Evolutionary conservation across 2,113 vertebrate species (phyloP).

Genomic region (Asarcornis scutulata): DNA sequence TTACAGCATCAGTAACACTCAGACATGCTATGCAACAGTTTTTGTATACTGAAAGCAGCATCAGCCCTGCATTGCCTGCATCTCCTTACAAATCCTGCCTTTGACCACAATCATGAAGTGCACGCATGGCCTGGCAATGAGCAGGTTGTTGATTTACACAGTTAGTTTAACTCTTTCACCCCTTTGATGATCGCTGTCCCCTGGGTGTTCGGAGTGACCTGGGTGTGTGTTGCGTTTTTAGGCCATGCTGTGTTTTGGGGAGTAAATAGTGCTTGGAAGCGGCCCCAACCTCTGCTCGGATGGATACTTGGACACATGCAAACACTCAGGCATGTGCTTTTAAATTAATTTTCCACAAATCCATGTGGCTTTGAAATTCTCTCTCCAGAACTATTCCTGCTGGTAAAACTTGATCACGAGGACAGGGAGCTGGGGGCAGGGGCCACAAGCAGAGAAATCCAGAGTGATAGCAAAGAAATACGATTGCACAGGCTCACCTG

Average conservation of each 20-base stretch:
- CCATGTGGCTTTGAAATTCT: constrained; percentile 21
- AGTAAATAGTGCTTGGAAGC: neutral
- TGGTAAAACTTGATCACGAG: neutral
- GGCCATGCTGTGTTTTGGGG: neutral
- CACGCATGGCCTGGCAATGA: neutral
- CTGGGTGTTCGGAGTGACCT: neutral
- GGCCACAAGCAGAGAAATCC: neutral
- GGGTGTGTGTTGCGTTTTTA: neutral
- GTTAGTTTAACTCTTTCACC: neutral
- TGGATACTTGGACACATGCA: neutral
- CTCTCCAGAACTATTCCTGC: neutral
- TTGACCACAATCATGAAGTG: neutral
- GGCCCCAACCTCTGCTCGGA: neutral
- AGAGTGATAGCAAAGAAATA: neutral
- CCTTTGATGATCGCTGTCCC: neutral
- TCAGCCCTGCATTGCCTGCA: accelerated
- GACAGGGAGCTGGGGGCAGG: neutral
- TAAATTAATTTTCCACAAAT: neutral
- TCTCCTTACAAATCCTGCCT: neutral
- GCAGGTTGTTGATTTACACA: accelerated
- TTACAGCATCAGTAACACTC: accelerated
- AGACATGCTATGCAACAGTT: neutral
- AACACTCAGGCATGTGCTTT: neutral
- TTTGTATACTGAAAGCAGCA: neutral
- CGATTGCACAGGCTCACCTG: neutral